These are phyloP conservation scores for Crypturellus undulatus DNA, from an alignment of 2,113 vertebrate species.

Conservation along the genomic window DNA sequence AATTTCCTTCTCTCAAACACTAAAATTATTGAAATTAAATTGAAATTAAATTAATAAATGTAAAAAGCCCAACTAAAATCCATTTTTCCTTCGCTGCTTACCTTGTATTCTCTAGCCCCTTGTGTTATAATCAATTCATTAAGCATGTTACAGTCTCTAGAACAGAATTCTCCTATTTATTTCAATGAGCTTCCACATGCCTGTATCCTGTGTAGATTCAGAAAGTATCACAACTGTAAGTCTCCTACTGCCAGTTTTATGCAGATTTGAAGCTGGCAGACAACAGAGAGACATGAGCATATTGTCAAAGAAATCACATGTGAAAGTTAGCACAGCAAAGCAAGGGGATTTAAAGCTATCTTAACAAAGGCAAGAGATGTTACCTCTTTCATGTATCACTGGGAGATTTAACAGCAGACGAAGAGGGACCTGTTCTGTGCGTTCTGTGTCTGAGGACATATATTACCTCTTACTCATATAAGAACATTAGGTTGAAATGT, in stretches of 20 bases:
- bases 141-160: not conserved
- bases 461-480: not conserved
- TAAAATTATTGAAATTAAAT: not conserved
- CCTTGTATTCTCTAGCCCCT: not conserved
- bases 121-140: not conserved
- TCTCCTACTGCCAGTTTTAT: not conserved
- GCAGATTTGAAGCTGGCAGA: not conserved
- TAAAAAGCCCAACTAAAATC: not conserved
- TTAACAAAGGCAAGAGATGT: not conserved
- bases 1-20: not conserved
- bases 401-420: not conserved
- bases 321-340: not conserved
- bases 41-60: not conserved
- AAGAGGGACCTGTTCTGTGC: not conserved
- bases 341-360: not conserved
- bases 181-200: not conserved
- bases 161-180: not conserved
- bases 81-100: not conserved
- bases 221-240: not conserved
- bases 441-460: not conserved
- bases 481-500: not conserved
- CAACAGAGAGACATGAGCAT: not conserved
- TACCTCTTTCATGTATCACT: not conserved
- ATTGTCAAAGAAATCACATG: not conserved
- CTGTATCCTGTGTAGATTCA: not conserved